Evolutionary conservation across 2,888 invertebrate genomes (phyloP).

Genomic region (Ryuthela nishihirai): DNA sequence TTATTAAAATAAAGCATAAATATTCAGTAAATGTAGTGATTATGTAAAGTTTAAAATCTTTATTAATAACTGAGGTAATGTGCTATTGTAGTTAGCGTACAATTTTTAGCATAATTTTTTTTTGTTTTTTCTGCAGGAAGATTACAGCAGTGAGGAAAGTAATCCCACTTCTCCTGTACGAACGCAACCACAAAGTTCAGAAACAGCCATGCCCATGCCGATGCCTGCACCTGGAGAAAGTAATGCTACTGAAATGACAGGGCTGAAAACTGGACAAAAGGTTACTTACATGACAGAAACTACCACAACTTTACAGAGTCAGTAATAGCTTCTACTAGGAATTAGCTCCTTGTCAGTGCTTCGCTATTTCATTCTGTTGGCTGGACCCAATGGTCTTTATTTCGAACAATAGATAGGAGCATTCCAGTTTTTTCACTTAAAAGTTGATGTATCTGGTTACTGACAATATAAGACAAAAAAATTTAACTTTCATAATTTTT

Average conservation of each 20-base stretch:
- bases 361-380: too few species aligned
- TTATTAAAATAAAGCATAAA: too few species aligned
- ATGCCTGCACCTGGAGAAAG: constrained; percentile 17
- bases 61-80: not conserved
- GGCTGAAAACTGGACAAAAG: constrained; percentile 30
- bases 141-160: constrained; percentile 18
- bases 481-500: too few species aligned
- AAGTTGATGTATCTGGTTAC: too few species aligned
- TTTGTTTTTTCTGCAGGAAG: constrained; percentile 8
- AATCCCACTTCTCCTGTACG: constrained; percentile 24
- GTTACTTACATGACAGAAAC: constrained; percentile 32
- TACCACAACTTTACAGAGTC: constrained; percentile 12
- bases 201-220: constrained; percentile 12
- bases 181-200: constrained; percentile 26
- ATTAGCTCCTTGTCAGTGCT: too few species aligned
- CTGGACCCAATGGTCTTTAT: too few species aligned
- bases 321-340: too few species aligned
- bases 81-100: not conserved
- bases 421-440: too few species aligned
- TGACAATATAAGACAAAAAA: too few species aligned
- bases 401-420: too few species aligned
- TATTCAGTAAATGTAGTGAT: not conserved
- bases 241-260: constrained; percentile 30
- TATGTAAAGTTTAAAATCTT: not conserved
- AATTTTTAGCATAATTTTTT: not conserved